Conservation (phyloP, 1,140 invertebrate genomes). For the Tribolium madens region DNA sequence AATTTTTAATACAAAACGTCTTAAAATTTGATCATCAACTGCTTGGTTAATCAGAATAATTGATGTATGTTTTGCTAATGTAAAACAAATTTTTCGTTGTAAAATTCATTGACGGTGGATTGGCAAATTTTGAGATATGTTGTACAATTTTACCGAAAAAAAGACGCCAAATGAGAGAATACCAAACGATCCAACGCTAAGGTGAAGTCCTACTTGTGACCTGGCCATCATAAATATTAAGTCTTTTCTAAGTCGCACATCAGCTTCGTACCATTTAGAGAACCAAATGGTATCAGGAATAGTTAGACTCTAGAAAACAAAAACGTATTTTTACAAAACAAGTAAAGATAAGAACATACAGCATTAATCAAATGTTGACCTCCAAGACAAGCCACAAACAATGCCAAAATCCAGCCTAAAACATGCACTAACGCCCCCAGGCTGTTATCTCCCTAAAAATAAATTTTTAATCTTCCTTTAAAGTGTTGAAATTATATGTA, state of each 20-base stretch:
- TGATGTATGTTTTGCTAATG: too few species aligned
- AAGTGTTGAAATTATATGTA: not conserved
- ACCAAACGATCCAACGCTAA: constrained; percentile 10
- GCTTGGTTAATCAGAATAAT: too few species aligned
- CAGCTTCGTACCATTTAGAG: not conserved
- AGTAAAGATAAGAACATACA: not conserved
- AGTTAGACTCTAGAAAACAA: not conserved
- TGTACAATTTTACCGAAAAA: constrained; percentile 20
- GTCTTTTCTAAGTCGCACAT: not conserved
- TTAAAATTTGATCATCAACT: too few species aligned
- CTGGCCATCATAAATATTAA: constrained; percentile 9
- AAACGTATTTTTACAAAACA: not conserved
- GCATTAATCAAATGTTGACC: constrained; percentile 19
- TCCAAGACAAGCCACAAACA: constrained; percentile 19
- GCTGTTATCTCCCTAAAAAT: constrained; percentile 1
- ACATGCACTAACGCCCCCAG: not conserved
- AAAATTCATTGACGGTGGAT: too few species aligned
- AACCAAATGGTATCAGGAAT: constrained; percentile 5
- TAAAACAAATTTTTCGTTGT: too few species aligned
- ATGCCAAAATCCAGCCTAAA: constrained; percentile 4
- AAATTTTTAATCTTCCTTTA: not conserved
- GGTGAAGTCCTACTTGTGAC: not conserved
- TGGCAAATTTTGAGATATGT: not conserved
- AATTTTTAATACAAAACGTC: too few species aligned
- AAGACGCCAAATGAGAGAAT: not conserved